Evolutionary conservation across 2,797 vertebrate genomes (phyloP).

Genomic region (Argya squamiceps): DNA sequence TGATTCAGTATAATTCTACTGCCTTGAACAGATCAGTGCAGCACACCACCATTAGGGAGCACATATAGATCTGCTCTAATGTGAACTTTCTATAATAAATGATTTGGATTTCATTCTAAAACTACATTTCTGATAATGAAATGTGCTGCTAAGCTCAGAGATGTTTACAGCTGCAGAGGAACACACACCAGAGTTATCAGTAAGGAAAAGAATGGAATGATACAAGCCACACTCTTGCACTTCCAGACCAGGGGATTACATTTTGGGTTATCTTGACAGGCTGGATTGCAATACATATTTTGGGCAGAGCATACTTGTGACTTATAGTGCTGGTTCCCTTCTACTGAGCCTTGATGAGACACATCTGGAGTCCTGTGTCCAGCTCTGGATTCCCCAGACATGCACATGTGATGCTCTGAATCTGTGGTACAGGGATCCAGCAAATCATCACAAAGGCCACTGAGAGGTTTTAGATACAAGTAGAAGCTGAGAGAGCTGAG

Average conservation of each 20-base stretch:
- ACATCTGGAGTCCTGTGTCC: background rate
- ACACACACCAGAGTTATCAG: background rate
- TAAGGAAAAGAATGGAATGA: background rate
- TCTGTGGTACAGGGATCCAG: background rate
- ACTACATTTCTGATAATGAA: background rate
- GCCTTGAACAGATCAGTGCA: accelerated
- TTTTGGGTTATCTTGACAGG: background rate
- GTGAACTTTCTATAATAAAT: background rate
- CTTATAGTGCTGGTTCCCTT: background rate
- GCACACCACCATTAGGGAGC: background rate
- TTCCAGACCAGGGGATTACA: background rate
- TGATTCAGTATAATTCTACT: background rate
- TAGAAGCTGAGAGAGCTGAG: background rate
- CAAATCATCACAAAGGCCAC: background rate
- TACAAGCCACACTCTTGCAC: background rate
- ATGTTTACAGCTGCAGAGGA: background rate
- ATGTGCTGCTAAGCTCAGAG: background rate
- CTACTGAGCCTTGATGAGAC: background rate
- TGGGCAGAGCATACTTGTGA: background rate
- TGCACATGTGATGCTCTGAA: background rate
- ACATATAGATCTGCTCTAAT: background rate
- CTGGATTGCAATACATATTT: background rate
- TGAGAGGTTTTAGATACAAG: background rate
- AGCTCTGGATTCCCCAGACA: background rate
- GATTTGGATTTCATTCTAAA: background rate